A percentile compares a stretch with the other conserved stretches of the same genome.
phyloP scores from a whole-genome alignment of 2,888 invertebrate species.

The Diogma glabrata region DNA sequence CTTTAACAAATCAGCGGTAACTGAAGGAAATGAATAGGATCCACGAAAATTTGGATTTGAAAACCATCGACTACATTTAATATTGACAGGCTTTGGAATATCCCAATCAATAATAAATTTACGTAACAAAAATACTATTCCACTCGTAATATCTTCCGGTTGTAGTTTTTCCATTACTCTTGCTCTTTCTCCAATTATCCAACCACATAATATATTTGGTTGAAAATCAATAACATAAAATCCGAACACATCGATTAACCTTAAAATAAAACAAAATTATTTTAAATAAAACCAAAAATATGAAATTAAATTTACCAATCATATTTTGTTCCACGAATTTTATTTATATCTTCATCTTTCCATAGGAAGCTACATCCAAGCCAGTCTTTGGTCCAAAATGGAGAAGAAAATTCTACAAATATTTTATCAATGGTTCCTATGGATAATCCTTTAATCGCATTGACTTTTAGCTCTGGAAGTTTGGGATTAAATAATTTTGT shows the following conservation, averaged over 20 bases:
- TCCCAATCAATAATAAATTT: constrained; percentile 30
- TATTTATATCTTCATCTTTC: constrained; percentile 42
- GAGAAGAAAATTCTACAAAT: constrained; percentile 44
- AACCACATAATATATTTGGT: constrained; percentile 50
- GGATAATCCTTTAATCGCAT: constrained; percentile 42
- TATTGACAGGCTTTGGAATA: constrained; percentile 28
- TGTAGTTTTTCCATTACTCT: constrained; percentile 47
- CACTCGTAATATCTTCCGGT: constrained; percentile 37
- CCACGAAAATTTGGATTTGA: constrained; percentile 48
- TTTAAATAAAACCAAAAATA: too few relatives aligned
- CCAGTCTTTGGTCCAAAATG: constrained; percentile 46
- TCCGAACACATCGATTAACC: constrained; percentile 42
- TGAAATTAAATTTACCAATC: too few relatives aligned
- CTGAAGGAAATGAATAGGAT: constrained; percentile 51
- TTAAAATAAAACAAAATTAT: too few relatives aligned
- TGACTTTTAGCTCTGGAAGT: constrained; percentile 38
- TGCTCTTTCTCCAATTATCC: constrained; percentile 55
- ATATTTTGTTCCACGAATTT: too few relatives aligned
- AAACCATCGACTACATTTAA: constrained; percentile 47
- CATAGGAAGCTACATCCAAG: constrained; percentile 46
- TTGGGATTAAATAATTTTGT: constrained; percentile 38
- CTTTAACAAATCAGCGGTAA: constrained; percentile 42
- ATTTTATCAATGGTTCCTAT: constrained; percentile 53
- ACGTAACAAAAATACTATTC: constrained; percentile 30
- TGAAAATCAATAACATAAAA: constrained; percentile 54